phyloP scores from a whole-genome alignment of 2,797 vertebrate genomes.

The Phoeniculus purpureus region DNA sequence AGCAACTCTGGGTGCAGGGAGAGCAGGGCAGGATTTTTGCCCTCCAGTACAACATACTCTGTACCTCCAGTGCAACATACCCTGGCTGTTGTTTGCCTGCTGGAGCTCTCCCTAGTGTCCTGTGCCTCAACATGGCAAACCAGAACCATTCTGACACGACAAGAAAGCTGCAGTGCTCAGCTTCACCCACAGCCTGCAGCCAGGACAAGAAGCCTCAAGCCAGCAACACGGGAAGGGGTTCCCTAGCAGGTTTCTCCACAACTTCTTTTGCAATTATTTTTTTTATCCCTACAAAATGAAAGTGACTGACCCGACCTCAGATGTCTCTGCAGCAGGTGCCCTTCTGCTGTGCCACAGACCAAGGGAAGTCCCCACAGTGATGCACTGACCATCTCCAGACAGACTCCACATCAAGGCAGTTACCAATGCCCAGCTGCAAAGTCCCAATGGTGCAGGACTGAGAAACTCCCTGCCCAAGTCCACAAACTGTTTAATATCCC shows the following conservation, averaged over 20 bases:
- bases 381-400: not conserved
- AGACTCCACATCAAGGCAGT: not conserved
- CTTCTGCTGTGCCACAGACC: not conserved
- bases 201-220: not conserved
- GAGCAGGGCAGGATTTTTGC: not conserved
- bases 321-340: not conserved
- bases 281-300: not conserved
- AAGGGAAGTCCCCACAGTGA: rapidly evolving
- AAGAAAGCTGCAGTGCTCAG: not conserved
- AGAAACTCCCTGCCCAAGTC: not conserved
- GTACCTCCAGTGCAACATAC: rapidly evolving
- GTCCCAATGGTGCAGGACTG: rapidly evolving
- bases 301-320: rapidly evolving
- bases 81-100: not conserved
- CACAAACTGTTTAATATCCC: not conserved
- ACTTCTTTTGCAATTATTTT: not conserved
- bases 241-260: not conserved
- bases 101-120: not conserved
- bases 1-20: not conserved
- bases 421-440: not conserved
- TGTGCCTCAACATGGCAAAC: rapidly evolving
- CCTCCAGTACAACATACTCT: too few species aligned
- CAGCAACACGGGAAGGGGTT: not conserved
- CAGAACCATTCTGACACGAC: not conserved
- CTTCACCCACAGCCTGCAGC: not conserved